Evolutionary conservation across 2,797 vertebrate genomes (phyloP).

Genomic region (Zenarchopterus dispar): DNA sequence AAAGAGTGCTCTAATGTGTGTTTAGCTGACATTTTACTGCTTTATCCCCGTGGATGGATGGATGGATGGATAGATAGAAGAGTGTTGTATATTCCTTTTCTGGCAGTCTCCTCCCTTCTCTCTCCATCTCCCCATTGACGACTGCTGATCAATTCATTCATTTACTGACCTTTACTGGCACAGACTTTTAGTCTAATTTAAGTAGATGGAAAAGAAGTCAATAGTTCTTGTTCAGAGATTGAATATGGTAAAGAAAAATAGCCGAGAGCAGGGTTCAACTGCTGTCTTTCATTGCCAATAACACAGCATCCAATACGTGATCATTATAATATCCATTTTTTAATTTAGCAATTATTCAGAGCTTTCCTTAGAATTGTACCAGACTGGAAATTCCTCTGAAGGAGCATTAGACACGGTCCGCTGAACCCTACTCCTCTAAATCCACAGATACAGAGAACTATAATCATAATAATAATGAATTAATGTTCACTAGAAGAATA

Average conservation of each 20-base stretch:
- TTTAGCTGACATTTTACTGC: too few relatives aligned
- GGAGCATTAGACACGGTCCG: constrained; percentile 42
- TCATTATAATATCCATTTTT: constrained; percentile 19
- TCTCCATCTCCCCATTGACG: constrained; percentile 33
- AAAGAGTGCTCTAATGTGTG: too few relatives aligned
- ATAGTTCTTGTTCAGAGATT: constrained; percentile 55
- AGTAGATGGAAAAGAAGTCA: constrained; percentile 38
- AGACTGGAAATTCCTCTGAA: constrained; percentile 44
- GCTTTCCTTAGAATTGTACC: constrained; percentile 32
- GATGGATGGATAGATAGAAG: too few relatives aligned
- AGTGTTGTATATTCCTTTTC: too few relatives aligned
- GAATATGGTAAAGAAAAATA: constrained; percentile 25
- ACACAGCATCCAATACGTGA: constrained; percentile 10
- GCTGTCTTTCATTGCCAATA: constrained; percentile 17
- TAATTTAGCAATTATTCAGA: constrained; percentile 30
- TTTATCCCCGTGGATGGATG: too few relatives aligned
- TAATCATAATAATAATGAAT: constrained; percentile 46
- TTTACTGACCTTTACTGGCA: constrained; percentile 62
- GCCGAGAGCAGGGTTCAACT: constrained; percentile 23
- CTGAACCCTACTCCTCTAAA: constrained; percentile 28
- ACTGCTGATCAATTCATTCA: constrained; percentile 57
- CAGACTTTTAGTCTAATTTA: constrained; percentile 61
- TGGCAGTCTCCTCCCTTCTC: not conserved
- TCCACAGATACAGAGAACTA: constrained; percentile 35
- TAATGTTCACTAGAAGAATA: constrained; percentile 35